phyloP scores from a whole-genome alignment of 92 coral and sea anemone species.

The Siderastrea radians region DNA sequence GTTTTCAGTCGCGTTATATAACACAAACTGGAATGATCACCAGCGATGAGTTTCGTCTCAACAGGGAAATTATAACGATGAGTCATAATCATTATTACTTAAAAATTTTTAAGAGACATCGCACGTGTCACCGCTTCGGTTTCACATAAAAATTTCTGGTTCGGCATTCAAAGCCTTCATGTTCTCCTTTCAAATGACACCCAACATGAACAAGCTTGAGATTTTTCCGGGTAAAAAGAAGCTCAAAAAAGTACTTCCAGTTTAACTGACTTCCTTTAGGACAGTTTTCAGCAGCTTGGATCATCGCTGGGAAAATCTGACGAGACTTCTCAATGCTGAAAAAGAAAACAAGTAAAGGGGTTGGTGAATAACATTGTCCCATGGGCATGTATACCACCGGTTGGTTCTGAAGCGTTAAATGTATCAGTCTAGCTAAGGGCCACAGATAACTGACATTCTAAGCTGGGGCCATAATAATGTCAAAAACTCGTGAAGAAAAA shows the following conservation, averaged over 20 bases:
- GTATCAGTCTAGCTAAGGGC: too few species aligned
- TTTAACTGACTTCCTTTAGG: conserved; percentile 85
- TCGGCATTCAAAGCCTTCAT: conserved; percentile 83
- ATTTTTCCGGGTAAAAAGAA: conserved; percentile 90
- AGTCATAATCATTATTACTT: background rate
- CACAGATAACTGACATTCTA: too few species aligned
- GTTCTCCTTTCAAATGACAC: conserved; percentile 93
- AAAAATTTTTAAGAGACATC: background rate
- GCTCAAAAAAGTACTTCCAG: conserved; percentile 89
- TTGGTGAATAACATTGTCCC: background rate
- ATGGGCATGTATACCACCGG: background rate
- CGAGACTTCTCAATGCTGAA: conserved; percentile 97
- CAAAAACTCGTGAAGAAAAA: too few species aligned
- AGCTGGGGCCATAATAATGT: too few species aligned
- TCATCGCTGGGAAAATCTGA: conserved; percentile 86
- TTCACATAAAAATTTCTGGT: conserved; percentile 63
- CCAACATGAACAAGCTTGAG: conserved; percentile 95
- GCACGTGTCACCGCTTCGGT: conserved; percentile 1
- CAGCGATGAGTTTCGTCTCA: too few species aligned
- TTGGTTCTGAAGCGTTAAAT: too few species aligned
- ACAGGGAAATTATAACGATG: too few species aligned
- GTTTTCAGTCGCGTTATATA: too few species aligned
- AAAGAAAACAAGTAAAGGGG: conserved; percentile 7
- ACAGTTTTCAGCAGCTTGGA: conserved; percentile 77
- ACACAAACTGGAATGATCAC: too few species aligned